Base-by-base conservation (phyloP, 2,113 vertebrate species). In the Chaetorhynchus papuensis region DNA sequence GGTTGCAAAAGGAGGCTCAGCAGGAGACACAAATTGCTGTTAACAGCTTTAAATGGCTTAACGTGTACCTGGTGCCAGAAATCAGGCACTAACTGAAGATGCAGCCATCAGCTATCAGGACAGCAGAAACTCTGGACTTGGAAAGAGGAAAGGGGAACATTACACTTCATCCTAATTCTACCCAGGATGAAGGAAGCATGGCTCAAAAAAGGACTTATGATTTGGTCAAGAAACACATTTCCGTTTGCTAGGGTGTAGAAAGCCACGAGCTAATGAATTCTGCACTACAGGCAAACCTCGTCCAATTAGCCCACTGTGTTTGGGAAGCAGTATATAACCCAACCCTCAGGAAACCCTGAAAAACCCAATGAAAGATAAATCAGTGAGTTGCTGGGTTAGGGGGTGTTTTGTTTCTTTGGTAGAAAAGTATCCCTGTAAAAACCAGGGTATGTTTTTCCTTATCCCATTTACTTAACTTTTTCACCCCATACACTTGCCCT, bases 21-120 rank as follows among this genome's bases (percentile, higher is more conserved):
- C 53, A 71, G 63, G 85, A 61, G 35, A 50, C 6, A 82, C 4
- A 49, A 52, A 80, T 64, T 64, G 61, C 71, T 89, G 37, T 30
- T 66, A 90, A 91, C 53, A 56, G 54, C 59, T 80, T 80, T 92
- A 85, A 88, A 79, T 28, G 71, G 53, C 54, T 79, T 78, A 92
- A 70, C 0, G 0, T 0, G 13, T 33, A 72, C 8, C 66, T 33
- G 19, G 53, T 54, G 45, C 39, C 80, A 92, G 59, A 74, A 92
- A 20, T 3, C 74, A 24, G 71, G 41, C 66, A 35, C n/a, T 10
- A 56, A 33, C 37, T 49, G 42, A 72, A 94, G 64, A 63, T 30
- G 39, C 10, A 86, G 42, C 61, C 65, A 65, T 59, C 69, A 84
- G 88, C 22, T 70, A 49, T 5, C 19, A 41, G 68, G 49, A 42